Evolutionary conservation across 2,113 vertebrate species (phyloP).

Genomic region (Ochotona princeps): DNA sequence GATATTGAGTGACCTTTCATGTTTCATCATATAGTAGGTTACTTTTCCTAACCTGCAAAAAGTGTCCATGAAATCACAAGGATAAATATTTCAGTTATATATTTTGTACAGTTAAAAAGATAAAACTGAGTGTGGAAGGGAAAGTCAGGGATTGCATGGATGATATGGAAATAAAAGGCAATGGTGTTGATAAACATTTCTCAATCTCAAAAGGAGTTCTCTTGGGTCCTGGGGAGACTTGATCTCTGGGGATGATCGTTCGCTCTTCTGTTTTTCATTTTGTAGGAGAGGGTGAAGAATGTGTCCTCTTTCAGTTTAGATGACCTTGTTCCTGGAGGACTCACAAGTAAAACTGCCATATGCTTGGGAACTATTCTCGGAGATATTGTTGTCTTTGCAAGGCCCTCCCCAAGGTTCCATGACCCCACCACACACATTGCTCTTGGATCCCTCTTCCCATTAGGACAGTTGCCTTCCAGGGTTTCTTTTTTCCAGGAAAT

Average conservation of each 20-base stretch:
- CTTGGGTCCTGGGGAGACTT: not conserved
- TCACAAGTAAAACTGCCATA: not conserved
- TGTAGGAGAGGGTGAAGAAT: not conserved
- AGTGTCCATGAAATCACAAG: not conserved
- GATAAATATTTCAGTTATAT: not conserved
- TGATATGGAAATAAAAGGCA: not conserved
- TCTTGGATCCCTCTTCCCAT: not conserved
- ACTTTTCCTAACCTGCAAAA: not conserved
- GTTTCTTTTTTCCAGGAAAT: conserved; percentile 61
- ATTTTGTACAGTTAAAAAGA: not conserved
- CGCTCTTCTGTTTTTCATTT: conserved; percentile 37
- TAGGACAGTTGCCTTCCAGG: conserved; percentile 33
- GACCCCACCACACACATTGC: conserved; percentile 48
- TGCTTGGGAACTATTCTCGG: not conserved
- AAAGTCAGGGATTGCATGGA: not conserved
- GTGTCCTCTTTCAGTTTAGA: not conserved
- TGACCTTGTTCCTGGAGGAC: not conserved
- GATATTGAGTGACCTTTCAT: not conserved
- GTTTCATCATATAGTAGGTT: not conserved
- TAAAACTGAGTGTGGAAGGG: not conserved
- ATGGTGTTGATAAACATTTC: not conserved
- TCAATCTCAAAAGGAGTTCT: not conserved
- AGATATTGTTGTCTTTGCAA: not conserved
- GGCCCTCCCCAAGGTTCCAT: accelerated
- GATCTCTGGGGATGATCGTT: not conserved